Evolutionary conservation across 1,140 invertebrate genomes (phyloP).

Genomic region (Prorops nasuta): DNA sequence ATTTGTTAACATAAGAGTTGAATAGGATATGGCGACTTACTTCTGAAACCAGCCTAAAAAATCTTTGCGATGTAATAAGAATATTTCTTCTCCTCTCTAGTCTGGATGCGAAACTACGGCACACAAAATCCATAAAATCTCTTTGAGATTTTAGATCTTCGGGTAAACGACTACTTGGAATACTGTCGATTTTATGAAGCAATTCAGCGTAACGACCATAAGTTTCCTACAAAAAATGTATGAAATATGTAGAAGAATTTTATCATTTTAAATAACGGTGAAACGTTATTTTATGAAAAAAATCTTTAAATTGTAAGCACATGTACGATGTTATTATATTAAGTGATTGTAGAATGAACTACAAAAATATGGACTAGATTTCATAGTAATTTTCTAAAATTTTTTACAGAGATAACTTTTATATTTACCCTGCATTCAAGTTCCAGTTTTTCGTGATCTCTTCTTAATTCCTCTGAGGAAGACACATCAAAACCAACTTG

Average conservation of each 20-base stretch:
- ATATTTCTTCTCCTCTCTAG: constrained; percentile 72
- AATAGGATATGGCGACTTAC: too few species aligned
- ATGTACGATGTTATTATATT: too few species aligned
- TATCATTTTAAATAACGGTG: too few species aligned
- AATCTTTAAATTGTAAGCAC: too few species aligned
- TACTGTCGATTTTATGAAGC: constrained; percentile 65
- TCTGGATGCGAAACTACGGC: constrained; percentile 73
- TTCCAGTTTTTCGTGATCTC: constrained; percentile 74
- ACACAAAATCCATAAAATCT: constrained; percentile 80
- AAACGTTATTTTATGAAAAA: too few species aligned
- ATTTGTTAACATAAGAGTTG: too few species aligned
- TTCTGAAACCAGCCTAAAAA: constrained; percentile 74
- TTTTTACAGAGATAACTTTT: neutral
- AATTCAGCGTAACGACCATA: constrained; percentile 76
- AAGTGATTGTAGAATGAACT: neutral
- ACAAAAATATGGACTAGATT: neutral
- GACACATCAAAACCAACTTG: constrained; percentile 72
- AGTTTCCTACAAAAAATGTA: constrained; percentile 62
- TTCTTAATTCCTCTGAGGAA: constrained; percentile 68
- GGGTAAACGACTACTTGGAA: constrained; percentile 57
- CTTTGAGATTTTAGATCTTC: constrained; percentile 66
- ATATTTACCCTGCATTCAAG: constrained; percentile 69
- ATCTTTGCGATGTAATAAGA: constrained; percentile 73
- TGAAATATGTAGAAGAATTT: too few species aligned
- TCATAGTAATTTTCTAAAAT: constrained; percentile 1